Base-by-base conservation (phyloP, 2,888 invertebrate genomes). In the Allolobophora icterica region DNA sequence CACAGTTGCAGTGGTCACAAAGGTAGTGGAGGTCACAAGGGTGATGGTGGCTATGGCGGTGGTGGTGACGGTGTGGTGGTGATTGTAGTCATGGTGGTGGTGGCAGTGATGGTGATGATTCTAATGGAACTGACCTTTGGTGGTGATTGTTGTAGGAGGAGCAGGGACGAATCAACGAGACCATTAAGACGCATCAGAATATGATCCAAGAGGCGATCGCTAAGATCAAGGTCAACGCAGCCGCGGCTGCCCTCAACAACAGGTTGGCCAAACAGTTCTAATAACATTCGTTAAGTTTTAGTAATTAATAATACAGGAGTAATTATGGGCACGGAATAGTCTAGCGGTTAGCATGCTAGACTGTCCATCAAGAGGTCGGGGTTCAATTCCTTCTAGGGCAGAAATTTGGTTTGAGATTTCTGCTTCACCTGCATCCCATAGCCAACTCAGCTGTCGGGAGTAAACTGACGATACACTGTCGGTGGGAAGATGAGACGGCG, bases 151-250 rank as follows among this genome's bases (percentile, higher is more conserved):
- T 84, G 92, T 93, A 97, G 97, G 97, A 97, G 95, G 97, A 97
- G 93, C 97, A 97, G 95, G 97, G 97, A 92, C 97, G 97, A 94
- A 97, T 97, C 91, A 96, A 96, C 94, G 96, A 96, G 52, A 96
- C 95, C 34, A 93, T 96, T 91, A 96, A 96, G 92, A 96, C 96
- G 90, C 96, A 96, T 91, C 95, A 95, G 91, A 96, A 96, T 90
- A 94, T 94, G 90, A 94, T 95, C 71, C 93, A 94, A 91, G 94
- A 94, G 90, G 93, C 93, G 17, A 92, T 95, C 34, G 93, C 93
- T 90, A 94, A 93, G 89, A 87, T 87, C 87, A 87, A 87, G 35
- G 38, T 35, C 35, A 87, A 87, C 5, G 33, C 87, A 0, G 87
- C 87, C n/a, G 71, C 71, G 8, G 71, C 71, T 71, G 71, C 71